phyloP scores from a whole-genome alignment of 2,888 invertebrate genomes.

The Cylindroiulus punctatus region DNA sequence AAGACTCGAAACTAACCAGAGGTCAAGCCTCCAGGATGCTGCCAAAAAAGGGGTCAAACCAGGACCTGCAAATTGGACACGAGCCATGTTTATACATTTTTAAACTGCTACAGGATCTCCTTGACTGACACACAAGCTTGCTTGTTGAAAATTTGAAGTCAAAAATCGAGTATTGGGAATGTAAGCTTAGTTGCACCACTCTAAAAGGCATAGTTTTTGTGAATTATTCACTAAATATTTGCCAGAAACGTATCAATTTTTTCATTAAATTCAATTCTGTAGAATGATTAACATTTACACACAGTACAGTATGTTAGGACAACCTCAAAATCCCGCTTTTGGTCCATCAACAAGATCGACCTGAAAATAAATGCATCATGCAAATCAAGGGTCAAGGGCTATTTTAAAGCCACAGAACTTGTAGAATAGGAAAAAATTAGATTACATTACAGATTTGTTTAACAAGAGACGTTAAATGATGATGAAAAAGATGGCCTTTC shows the following conservation, averaged over 20 bases:
- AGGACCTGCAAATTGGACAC: background rate
- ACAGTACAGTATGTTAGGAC: too few species aligned
- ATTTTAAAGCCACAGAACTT: background rate
- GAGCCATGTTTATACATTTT: conserved; percentile 16
- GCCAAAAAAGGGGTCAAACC: conserved; percentile 47
- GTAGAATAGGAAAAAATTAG: background rate
- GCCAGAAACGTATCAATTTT: too few species aligned
- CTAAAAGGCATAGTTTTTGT: too few species aligned
- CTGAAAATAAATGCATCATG: too few species aligned
- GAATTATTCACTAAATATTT: too few species aligned
- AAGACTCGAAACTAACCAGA: conserved; percentile 31
- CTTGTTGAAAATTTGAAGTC: background rate
- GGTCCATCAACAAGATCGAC: too few species aligned
- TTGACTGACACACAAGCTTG: background rate
- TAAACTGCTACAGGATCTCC: background rate
- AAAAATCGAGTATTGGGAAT: background rate
- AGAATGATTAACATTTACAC: too few species aligned
- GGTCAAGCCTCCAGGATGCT: conserved; percentile 47
- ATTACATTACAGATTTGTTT: background rate
- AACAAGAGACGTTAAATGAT: background rate
- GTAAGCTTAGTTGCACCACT: too few species aligned
- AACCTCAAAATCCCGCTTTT: too few species aligned
- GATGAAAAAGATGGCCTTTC: background rate
- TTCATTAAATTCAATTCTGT: too few species aligned
- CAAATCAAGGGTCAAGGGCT: too few species aligned